Conservation (phyloP, 2,113 vertebrate species). For the Myiozetetes cayanensis region DNA sequence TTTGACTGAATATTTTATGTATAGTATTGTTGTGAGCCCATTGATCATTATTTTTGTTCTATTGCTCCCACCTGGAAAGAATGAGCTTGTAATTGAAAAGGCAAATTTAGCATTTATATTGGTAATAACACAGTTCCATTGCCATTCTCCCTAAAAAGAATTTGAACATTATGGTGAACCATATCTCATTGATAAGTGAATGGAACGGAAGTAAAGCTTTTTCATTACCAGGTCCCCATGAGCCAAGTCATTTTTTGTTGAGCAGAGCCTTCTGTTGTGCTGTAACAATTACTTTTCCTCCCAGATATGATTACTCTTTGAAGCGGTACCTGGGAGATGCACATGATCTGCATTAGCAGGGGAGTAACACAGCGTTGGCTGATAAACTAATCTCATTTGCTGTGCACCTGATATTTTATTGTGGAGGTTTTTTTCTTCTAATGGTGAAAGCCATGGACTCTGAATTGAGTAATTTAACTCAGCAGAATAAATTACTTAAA, state of each 20-base stretch:
- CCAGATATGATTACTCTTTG: conserved; percentile 52
- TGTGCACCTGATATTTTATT: conserved; percentile 38
- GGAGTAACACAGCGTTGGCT: background rate
- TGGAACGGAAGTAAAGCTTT: background rate
- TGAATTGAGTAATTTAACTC: conserved; percentile 22
- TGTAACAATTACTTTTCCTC: conserved; percentile 53
- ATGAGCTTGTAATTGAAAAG: conserved; percentile 34
- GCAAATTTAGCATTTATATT: conserved; percentile 44
- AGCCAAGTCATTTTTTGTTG: conserved; percentile 23
- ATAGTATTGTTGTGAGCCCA: background rate
- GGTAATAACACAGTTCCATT: background rate
- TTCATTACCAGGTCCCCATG: background rate
- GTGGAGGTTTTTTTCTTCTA: background rate
- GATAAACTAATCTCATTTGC: conserved; percentile 55
- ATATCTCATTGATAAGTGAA: conserved; percentile 18
- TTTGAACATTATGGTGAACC: background rate
- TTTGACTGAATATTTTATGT: background rate
- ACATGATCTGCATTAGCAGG: background rate
- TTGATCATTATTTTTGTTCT: conserved; percentile 18
- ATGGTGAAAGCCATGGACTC: background rate
- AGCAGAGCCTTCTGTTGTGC: conserved; percentile 50
- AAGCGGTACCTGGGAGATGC: background rate
- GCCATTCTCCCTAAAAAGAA: background rate
- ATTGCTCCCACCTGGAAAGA: background rate
- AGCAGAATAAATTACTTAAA: conserved; percentile 44